These are phyloP conservation scores for Corythoichthys haematopterus DNA, from an alignment of 2,113 vertebrate species.

Conservation along the genomic window DNA sequence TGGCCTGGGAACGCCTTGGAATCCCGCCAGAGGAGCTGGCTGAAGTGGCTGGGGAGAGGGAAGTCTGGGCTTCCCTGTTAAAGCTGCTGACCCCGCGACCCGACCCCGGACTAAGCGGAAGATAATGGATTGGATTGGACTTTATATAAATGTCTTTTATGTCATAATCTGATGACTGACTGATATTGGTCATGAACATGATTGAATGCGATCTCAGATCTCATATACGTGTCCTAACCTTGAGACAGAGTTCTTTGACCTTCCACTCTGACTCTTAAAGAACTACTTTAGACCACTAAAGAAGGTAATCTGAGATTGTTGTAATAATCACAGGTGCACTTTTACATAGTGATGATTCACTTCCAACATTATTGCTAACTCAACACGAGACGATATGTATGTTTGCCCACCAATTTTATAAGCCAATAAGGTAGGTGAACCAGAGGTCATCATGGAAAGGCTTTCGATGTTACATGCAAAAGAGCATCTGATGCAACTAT, in stretches of 20 bases:
- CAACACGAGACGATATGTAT: neutral
- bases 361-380: neutral
- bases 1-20: too few relatives aligned
- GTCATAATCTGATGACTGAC: too few relatives aligned
- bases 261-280: neutral
- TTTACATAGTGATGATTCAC: neutral
- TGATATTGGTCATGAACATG: too few relatives aligned
- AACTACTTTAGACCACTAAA: neutral
- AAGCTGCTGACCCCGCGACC: too few relatives aligned
- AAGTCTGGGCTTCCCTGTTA: too few relatives aligned
- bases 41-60: too few relatives aligned
- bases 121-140: too few relatives aligned
- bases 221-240: too few relatives aligned
- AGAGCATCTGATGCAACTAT: neutral
- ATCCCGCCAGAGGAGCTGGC: too few relatives aligned
- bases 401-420: neutral
- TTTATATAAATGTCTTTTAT: too few relatives aligned
- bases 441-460: neutral
- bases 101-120: too few relatives aligned
- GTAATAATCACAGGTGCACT: neutral
- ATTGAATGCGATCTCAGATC: too few relatives aligned
- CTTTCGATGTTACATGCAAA: neutral
- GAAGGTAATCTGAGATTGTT: neutral
- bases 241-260: neutral
- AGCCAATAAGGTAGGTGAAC: conserved; percentile 5